A percentile compares a stretch with the other conserved stretches of the same genome.
phyloP scores from a whole-genome alignment of 2,113 vertebrate genomes.

The Corythaixoides concolor region DNA sequence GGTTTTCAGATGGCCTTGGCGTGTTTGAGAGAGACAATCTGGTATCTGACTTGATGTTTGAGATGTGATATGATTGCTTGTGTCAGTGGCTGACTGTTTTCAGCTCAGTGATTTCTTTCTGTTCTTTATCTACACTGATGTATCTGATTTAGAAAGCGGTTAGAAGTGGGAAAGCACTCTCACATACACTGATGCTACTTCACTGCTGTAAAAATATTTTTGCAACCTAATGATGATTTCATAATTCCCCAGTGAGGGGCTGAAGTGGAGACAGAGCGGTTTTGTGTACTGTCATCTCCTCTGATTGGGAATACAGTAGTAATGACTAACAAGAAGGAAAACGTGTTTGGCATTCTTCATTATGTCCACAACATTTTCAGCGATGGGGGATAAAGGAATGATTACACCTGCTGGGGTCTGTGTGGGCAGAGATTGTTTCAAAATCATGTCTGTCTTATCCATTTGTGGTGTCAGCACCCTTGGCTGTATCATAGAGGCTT shows the following conservation, averaged over 20 bases:
- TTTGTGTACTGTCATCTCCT: neutral
- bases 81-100: neutral
- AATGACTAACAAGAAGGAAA: neutral
- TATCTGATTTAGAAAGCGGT: neutral
- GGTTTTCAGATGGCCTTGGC: neutral
- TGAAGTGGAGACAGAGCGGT: neutral
- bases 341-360: neutral
- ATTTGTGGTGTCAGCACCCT: neutral
- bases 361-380: neutral
- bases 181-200: neutral
- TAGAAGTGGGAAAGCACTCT: neutral
- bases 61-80: neutral
- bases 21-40: neutral
- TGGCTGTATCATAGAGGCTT: neutral
- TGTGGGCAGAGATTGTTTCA: neutral
- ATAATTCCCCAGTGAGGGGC: neutral
- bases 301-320: neutral
- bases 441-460: neutral
- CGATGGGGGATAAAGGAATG: neutral
- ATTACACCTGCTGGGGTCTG: neutral
- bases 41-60: neutral
- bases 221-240: neutral
- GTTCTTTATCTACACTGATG: neutral
- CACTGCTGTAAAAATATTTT: conserved; percentile 7
- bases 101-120: neutral